Percentiles rank a stretch among this genome's conserved stretches.
Conservation (phyloP, 2,113 vertebrate species). For the Antennarius striatus region DNA sequence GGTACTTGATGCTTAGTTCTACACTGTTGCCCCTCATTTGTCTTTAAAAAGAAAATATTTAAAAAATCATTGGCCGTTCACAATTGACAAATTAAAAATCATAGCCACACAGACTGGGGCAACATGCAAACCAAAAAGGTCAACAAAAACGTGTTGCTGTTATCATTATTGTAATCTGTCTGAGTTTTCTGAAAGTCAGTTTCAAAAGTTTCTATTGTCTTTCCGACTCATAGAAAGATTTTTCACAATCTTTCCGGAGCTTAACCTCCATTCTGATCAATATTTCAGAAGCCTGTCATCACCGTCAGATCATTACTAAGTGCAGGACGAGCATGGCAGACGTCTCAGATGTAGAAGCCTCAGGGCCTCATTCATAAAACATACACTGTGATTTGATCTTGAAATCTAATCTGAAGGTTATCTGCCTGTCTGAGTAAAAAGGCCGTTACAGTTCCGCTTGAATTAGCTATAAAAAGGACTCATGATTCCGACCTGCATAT, state of each 20-base stretch:
- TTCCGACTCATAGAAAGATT: neutral
- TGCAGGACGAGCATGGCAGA: neutral
- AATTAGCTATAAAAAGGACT: too few species aligned
- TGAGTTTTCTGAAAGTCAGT: too few species aligned
- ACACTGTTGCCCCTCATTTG: too few species aligned
- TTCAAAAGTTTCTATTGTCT: too few species aligned
- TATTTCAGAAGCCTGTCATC: constrained; percentile 17
- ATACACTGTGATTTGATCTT: constrained; percentile 37
- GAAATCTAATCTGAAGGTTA: constrained; percentile 34
- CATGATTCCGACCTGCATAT: neutral
- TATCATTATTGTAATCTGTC: too few species aligned
- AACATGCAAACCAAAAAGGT: too few species aligned
- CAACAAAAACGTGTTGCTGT: too few species aligned
- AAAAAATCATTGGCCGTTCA: too few species aligned
- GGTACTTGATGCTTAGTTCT: too few species aligned
- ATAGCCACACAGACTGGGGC: too few species aligned
- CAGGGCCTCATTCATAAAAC: constrained; percentile 35
- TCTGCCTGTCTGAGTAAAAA: constrained; percentile 17
- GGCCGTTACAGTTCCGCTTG: neutral
- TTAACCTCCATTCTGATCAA: neutral
- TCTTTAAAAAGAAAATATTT: too few species aligned
- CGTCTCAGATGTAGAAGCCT: constrained; percentile 1
- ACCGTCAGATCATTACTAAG: constrained; percentile 26
- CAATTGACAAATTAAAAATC: too few species aligned
- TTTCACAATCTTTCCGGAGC: neutral